Evolutionary conservation across 2,113 vertebrate species (phyloP), one percentile per base, ranked within the genome.

Genomic region (Carlito syrichta): DNA sequence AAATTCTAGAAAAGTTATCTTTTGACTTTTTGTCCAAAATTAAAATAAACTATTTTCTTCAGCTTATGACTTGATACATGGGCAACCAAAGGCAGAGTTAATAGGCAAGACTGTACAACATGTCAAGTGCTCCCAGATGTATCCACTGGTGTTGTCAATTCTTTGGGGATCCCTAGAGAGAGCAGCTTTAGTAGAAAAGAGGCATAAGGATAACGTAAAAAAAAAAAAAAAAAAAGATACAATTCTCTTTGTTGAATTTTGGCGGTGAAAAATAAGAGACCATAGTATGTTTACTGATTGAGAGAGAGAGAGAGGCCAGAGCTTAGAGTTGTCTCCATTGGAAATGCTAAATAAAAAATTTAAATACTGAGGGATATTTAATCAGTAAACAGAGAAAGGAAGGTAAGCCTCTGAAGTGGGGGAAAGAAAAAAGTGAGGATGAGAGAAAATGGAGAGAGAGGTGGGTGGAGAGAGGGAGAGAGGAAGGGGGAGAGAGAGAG

Each of bases 201-300:
- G 35, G 35, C 23, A 77, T n/a, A 69, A 81, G 48, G 23, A 66
- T 12, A 25, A 38, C 87, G 17, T 74, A 68, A 48, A 69, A 69
- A 91, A 48, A 48, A 68, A 19, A 54, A 68, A 68, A 48, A 69
- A 69, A 91, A 48, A 48, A 68, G 23, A 54, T 50, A 16, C 13
- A 68, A 10, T 54, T 82, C 3, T 50, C 35, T 94, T 84, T 83
- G 66, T 48, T 88, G 77, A 78, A 54, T 66, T 79, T 52, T 68
- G 60, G 52, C 85, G 74, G 38, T 94, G 14, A 95, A 97, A 71
- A 89, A 52, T 77, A 73, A 95, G 76, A 85, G 35, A 71, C 16
- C 23, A 38, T 40, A 71, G 20, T 32, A 38, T 54, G n/a, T 50
- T 91, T 69, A 58, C 48, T 81, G 81, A 92, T 14, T 20, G 45